A percentile compares a stretch with the other conserved stretches of the same genome.
phyloP scores from a whole-genome alignment of 2,113 vertebrate genomes.

The Erythrocercus mccallii region DNA sequence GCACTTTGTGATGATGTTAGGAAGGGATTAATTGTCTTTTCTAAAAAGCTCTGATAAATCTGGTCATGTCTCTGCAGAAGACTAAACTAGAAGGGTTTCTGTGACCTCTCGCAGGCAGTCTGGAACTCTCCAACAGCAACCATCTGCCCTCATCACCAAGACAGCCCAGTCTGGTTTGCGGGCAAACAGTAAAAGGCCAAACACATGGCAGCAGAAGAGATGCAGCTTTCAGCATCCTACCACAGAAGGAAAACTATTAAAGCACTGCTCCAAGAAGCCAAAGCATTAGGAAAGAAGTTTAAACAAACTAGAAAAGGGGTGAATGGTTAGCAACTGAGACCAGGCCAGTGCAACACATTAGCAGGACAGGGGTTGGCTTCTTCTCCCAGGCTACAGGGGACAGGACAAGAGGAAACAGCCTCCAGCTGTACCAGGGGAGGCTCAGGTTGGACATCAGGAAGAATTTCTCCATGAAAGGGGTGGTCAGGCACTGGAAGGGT shows the following conservation, averaged over 20 bases:
- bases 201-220: neutral
- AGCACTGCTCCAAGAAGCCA: neutral
- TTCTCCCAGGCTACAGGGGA: neutral
- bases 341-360: neutral
- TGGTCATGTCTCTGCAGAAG: neutral
- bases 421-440: neutral
- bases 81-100: neutral
- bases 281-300: neutral
- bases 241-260: neutral
- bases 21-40: rapidly evolving
- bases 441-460: neutral
- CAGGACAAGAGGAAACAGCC: neutral
- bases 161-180: neutral
- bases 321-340: neutral
- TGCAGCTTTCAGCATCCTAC: neutral
- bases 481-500: neutral
- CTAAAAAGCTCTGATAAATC: neutral
- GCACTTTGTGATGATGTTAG: too few relatives aligned
- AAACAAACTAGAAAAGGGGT: neutral
- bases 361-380: neutral
- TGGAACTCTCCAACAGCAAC: neutral
- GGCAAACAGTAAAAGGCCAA: neutral
- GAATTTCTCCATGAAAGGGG: neutral
- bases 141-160: rapidly evolving
- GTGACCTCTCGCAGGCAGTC: neutral